Evolutionary conservation across 2,888 invertebrate species (phyloP).

Genomic region (Sicus ferrugineus): DNA sequence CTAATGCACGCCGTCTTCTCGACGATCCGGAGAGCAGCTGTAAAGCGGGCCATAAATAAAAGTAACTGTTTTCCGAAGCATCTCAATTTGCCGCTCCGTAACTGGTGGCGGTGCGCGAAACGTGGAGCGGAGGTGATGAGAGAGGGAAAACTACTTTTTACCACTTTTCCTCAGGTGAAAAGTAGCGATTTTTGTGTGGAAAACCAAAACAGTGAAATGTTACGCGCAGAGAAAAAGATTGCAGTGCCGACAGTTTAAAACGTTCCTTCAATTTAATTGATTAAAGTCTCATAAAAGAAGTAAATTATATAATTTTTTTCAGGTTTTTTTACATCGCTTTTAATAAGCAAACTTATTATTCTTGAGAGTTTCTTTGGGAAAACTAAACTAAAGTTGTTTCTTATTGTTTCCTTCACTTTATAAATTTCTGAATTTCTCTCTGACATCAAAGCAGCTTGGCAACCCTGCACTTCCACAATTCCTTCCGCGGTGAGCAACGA

Average conservation of each 20-base stretch:
- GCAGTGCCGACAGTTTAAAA: no score
- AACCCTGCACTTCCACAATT: constrained; percentile 14
- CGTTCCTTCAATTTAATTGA: no score
- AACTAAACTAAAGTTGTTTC: not conserved
- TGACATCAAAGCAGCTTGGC: constrained; percentile 12
- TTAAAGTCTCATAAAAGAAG: no score
- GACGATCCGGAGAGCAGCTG: constrained; percentile 18
- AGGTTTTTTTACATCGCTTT: not conserved
- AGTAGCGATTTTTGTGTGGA: no score
- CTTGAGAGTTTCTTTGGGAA: not conserved
- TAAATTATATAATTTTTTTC: no score
- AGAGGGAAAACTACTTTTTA: no score
- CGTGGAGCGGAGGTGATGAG: no score
- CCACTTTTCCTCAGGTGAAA: no score
- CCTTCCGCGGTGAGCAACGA: constrained; percentile 13
- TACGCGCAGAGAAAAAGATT: no score
- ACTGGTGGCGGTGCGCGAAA: not conserved
- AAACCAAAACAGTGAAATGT: no score
- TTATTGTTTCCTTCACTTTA: not conserved
- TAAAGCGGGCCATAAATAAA: constrained; percentile 20
- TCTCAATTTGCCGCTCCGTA: not conserved
- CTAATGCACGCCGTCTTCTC: no score
- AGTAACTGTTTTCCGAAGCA: constrained; percentile 15
- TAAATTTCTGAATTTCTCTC: not conserved
- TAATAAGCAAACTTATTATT: not conserved